Conservation (phyloP, 2,888 invertebrate species). For the Willowsia nigromaculata region DNA sequence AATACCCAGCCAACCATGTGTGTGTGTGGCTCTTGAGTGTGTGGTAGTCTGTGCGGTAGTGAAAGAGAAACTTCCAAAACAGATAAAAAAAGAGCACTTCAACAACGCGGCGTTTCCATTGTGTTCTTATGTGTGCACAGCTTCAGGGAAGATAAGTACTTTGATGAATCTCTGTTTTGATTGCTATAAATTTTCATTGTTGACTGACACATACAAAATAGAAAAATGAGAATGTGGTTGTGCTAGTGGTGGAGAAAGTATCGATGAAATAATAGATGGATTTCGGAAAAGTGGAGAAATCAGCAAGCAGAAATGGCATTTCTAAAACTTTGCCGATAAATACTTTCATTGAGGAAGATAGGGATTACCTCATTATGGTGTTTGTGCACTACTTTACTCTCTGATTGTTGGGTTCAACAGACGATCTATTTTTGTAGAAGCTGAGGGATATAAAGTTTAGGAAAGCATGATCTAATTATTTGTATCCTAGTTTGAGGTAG, state of each 20-base stretch:
- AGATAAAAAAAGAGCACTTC: background rate
- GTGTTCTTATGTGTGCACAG: background rate
- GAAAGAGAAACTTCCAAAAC: background rate
- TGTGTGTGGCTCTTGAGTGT: background rate
- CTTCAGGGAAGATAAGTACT: conserved; percentile 20
- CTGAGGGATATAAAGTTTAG: too few species aligned
- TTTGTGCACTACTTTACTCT: background rate
- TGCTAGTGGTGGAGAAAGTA: too few species aligned
- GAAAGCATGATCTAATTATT: too few species aligned
- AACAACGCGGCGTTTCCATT: background rate
- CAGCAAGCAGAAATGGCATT: background rate
- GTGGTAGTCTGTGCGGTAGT: background rate
- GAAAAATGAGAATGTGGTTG: background rate
- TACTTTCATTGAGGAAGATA: background rate
- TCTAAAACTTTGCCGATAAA: background rate
- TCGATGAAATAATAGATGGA: background rate
- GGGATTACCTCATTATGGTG: background rate
- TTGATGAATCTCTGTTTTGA: conserved; percentile 32
- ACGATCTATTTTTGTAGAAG: too few species aligned
- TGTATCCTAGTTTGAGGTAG: too few species aligned
- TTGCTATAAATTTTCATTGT: conserved; percentile 14
- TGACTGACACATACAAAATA: background rate
- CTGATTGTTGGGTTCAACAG: too few species aligned
- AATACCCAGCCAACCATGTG: too few species aligned
- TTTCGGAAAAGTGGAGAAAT: background rate